Conservation (phyloP, 2,888 invertebrate species). For the Stratiomys singularior region DNA sequence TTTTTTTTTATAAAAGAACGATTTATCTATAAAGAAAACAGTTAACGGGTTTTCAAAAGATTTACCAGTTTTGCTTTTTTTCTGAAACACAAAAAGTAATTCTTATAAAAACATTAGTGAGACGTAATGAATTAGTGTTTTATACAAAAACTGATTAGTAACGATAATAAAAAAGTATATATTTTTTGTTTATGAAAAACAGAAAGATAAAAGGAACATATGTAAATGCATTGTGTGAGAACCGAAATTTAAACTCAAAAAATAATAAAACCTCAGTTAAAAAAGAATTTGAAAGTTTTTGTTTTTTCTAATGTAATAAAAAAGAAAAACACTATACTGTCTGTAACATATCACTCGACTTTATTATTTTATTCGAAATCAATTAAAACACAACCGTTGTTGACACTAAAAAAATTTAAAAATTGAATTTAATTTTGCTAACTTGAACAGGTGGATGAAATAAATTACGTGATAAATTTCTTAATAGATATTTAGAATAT, state of each 20-base stretch:
- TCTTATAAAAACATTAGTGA: too few relatives aligned
- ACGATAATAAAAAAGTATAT: background rate
- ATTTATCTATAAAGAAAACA: background rate
- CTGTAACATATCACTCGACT: conserved; percentile 25
- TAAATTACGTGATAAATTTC: too few relatives aligned
- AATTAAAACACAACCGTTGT: too few relatives aligned
- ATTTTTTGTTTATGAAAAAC: background rate
- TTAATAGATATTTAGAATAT: too few relatives aligned
- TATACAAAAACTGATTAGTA: background rate
- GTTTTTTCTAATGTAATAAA: conserved; percentile 39
- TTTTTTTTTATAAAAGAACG: conserved; percentile 27
- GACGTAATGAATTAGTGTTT: background rate
- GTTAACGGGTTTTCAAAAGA: background rate
- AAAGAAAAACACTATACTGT: conserved; percentile 17
- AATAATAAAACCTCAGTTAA: background rate
- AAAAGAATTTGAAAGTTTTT: conserved; percentile 10
- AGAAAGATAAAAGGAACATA: background rate
- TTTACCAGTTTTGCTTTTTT: background rate
- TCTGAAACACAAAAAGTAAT: too few relatives aligned
- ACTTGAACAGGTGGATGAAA: too few relatives aligned
- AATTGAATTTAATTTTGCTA: too few relatives aligned
- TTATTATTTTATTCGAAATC: conserved; percentile 29
- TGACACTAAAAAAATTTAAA: too few relatives aligned
- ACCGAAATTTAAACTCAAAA: background rate
- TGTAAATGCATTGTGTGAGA: background rate